phyloP scores from a whole-genome alignment of 2,113 vertebrate genomes.

The Athene noctua region DNA sequence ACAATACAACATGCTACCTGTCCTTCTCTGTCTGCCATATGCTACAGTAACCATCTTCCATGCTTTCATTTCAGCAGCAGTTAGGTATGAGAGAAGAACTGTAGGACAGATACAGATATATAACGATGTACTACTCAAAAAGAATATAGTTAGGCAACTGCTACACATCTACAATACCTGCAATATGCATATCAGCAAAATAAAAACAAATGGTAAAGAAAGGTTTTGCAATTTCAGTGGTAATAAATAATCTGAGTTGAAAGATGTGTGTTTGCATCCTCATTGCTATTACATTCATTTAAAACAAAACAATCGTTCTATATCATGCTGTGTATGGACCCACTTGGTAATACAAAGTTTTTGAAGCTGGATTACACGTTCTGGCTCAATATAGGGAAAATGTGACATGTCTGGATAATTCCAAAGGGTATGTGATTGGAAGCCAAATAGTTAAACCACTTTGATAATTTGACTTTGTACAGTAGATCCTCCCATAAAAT shows the following conservation, averaged over 20 bases:
- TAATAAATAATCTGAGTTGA: not conserved
- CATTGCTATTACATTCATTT: not conserved
- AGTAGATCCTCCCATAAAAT: not conserved
- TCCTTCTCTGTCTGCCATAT: not conserved
- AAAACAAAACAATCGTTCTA: not conserved
- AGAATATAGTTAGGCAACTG: not conserved
- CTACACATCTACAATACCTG: not conserved
- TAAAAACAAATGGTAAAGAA: not conserved
- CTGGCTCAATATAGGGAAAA: not conserved
- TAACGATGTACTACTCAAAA: not conserved
- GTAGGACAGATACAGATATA: not conserved
- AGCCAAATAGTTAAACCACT: not conserved
- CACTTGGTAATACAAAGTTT: not conserved
- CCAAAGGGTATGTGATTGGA: not conserved
- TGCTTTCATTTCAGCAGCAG: not conserved
- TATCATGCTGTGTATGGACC: not conserved
- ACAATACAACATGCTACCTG: not conserved
- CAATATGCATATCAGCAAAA: not conserved
- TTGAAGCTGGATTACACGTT: not conserved
- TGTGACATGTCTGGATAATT: not conserved
- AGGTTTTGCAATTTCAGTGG: not conserved
- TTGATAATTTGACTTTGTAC: not conserved
- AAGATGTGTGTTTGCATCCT: not conserved
- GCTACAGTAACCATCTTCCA: not conserved
- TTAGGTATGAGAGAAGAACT: not conserved